These are phyloP conservation scores for Ichneumoninae sp. DNA, from an alignment of 2,888 invertebrate genomes.

Conservation along the genomic window DNA sequence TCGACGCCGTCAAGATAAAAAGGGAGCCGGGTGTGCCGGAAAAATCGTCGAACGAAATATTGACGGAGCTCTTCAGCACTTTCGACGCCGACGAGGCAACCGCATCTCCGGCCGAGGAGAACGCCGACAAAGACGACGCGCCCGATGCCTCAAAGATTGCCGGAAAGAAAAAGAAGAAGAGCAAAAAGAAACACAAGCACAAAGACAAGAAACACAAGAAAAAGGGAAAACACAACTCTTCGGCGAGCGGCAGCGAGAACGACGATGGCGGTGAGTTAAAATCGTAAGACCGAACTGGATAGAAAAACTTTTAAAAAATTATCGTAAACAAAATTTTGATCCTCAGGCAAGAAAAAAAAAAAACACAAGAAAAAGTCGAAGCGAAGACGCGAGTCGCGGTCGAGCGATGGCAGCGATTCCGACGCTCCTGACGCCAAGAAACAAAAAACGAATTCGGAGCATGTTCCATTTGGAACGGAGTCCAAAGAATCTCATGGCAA, in stretches of 20 bases:
- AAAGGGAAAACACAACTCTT: constrained; percentile 84
- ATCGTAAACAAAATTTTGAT: not conserved
- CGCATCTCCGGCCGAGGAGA: constrained; percentile 65
- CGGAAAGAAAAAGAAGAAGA: constrained; percentile 77
- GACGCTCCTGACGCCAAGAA: constrained; percentile 73
- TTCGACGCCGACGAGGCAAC: constrained; percentile 86
- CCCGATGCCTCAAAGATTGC: constrained; percentile 45
- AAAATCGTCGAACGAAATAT: constrained; percentile 92
- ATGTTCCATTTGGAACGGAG: constrained; percentile 57
- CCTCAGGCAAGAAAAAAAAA: constrained; percentile 78
- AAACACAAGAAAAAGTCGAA: constrained; percentile 82
- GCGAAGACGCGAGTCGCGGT: constrained; percentile 77
- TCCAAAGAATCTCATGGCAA: not conserved
- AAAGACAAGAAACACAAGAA: constrained; percentile 86
- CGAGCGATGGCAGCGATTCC: constrained; percentile 72
- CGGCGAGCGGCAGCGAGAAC: constrained; percentile 77
- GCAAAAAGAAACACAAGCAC: constrained; percentile 84
- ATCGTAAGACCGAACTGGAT: not conserved
- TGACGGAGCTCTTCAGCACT: constrained; percentile 92
- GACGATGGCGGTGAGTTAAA: constrained; percentile 76
- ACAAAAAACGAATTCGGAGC: constrained; percentile 58
- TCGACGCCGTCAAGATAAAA: constrained; percentile 82
- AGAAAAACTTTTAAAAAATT: constrained; percentile 2
- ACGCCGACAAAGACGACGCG: constrained; percentile 77
- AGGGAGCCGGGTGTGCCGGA: constrained; percentile 82